phyloP scores from a whole-genome alignment of 2,113 vertebrate species.

The Hippoglossus stenolepis region DNA sequence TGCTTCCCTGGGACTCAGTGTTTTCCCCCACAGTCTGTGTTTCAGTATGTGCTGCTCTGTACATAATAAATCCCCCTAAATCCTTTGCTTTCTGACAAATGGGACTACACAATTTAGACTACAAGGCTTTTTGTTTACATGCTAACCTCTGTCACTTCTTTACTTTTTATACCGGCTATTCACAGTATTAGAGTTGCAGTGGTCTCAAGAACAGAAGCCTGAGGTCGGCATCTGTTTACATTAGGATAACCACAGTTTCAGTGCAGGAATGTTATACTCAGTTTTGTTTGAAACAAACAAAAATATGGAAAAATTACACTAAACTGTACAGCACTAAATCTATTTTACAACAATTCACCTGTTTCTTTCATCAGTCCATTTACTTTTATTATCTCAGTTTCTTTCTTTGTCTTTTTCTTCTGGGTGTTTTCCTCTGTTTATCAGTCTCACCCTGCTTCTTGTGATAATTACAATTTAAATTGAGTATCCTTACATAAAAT shows the following conservation, averaged over 20 bases:
- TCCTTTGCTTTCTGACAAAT: slow-evolving; percentile 25
- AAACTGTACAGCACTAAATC: background rate
- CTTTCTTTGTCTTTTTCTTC: background rate
- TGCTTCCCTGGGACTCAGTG: slow-evolving; percentile 8
- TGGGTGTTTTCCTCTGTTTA: background rate
- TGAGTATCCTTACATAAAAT: background rate
- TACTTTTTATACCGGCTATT: background rate
- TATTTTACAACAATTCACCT: background rate
- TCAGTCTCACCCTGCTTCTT: background rate
- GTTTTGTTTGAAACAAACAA: no score
- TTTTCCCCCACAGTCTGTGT: slow-evolving; percentile 12
- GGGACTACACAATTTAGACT: background rate
- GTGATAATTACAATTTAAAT: background rate
- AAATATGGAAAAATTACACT: background rate
- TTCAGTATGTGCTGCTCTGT: slow-evolving; percentile 13
- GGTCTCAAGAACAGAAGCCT: background rate
- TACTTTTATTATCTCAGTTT: background rate
- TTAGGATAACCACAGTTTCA: background rate
- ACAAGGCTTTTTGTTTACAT: background rate
- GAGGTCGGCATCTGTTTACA: background rate
- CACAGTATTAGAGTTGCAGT: background rate
- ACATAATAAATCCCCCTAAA: slow-evolving; percentile 40
- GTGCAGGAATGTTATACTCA: no score
- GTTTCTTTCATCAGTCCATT: background rate
- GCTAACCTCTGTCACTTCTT: slow-evolving; percentile 5